Conservation (phyloP, 2,888 invertebrate species). For the Brachylomia viminalis region DNA sequence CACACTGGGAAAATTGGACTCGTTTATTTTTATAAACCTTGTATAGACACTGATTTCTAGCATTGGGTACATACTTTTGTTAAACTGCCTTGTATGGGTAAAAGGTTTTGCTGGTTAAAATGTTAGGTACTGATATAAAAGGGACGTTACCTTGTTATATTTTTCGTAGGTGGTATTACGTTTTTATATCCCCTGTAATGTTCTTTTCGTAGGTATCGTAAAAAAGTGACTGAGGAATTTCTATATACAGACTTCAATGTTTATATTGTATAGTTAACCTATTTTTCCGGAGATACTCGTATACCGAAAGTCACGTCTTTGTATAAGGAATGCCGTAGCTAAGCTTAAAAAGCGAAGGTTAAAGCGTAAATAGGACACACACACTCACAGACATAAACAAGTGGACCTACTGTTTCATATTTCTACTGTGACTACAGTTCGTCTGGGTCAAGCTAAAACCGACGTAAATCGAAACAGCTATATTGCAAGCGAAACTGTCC, state of each 20-base stretch:
- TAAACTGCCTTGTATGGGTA: slow-evolving; percentile 13
- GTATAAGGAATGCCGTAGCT: neutral
- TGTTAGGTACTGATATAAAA: slow-evolving; percentile 27
- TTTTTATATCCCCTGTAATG: slow-evolving; percentile 22
- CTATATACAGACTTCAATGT: neutral
- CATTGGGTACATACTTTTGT: slow-evolving; percentile 53
- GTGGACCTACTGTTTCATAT: neutral
- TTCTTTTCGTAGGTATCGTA: slow-evolving; percentile 7
- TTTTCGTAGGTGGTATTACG: slow-evolving; percentile 20
- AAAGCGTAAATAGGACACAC: neutral
- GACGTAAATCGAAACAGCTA: slow-evolving; percentile 38
- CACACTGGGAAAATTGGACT: slow-evolving; percentile 74
- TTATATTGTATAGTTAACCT: neutral
- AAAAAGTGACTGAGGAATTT: slow-evolving; percentile 20
- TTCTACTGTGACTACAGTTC: slow-evolving; percentile 15
- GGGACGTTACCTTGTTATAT: slow-evolving; percentile 27
- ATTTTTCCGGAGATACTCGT: neutral
- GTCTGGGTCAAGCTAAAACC: slow-evolving; percentile 29
- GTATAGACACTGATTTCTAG: slow-evolving; percentile 74
- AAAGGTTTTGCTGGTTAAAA: slow-evolving; percentile 19
- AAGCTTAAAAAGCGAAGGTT: neutral
- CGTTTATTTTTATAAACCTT: slow-evolving; percentile 73
- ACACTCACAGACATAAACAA: neutral
- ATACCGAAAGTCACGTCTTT: neutral
- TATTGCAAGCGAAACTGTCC: slow-evolving; percentile 35